A percentile compares a stretch with the other conserved stretches of the same genome.
Conservation (phyloP, 2,797 vertebrate species). For the Vipera ursinii region DNA sequence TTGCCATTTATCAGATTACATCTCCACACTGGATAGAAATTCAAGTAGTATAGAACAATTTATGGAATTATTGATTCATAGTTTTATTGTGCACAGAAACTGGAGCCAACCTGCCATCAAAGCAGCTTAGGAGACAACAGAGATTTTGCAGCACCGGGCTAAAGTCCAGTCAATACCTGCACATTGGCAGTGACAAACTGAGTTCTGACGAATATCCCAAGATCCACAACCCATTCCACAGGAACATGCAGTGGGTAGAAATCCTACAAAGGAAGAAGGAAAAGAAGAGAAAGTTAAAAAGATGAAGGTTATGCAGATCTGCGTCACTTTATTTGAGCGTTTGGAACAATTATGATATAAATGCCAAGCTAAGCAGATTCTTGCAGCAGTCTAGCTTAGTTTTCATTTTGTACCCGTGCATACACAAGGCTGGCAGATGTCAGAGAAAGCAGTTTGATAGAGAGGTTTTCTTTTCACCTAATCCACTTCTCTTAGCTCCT, state of each 20-base stretch:
- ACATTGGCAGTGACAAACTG: conserved; percentile 55
- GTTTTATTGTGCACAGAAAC: conserved; percentile 1
- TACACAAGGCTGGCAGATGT: background rate
- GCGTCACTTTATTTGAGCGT: background rate
- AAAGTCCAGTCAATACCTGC: conserved; percentile 40
- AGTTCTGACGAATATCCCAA: conserved; percentile 38
- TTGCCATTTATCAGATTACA: background rate
- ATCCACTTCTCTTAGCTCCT: background rate
- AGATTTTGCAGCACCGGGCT: conserved; percentile 35
- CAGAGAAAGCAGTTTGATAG: background rate
- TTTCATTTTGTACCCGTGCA: background rate
- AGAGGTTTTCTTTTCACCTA: background rate
- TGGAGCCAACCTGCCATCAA: background rate
- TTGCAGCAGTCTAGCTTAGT: background rate
- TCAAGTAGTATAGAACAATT: background rate
- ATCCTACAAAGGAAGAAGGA: conserved; percentile 19
- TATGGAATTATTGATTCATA: background rate
- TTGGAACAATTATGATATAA: background rate
- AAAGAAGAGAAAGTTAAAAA: background rate
- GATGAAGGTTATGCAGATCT: background rate
- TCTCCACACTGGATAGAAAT: background rate
- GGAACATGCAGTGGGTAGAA: conserved; percentile 23
- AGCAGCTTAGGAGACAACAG: background rate
- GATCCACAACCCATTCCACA: conserved; percentile 57
- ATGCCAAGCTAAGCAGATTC: background rate